phyloP scores from a whole-genome alignment of 2,113 vertebrate genomes.

The Coreoperca whiteheadi region DNA sequence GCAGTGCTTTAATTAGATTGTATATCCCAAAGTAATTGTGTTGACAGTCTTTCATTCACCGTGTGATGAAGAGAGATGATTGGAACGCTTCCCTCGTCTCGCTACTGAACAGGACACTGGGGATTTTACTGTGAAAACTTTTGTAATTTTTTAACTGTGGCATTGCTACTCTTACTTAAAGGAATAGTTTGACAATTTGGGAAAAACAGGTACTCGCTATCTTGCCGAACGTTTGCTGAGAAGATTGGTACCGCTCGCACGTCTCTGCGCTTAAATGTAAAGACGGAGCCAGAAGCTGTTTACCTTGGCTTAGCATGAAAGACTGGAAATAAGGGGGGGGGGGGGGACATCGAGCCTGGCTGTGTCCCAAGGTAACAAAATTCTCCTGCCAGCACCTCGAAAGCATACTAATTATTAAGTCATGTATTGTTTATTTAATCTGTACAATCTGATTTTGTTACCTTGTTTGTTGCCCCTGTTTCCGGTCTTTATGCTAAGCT shows the following conservation, averaged over 20 bases:
- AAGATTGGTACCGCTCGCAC: background rate
- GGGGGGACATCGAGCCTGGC: background rate
- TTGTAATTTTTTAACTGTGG: too few species aligned
- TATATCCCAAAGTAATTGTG: background rate
- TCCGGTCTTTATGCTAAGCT: too few species aligned
- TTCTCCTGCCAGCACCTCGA: too few species aligned
- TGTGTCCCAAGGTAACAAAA: too few species aligned
- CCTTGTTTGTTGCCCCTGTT: too few species aligned
- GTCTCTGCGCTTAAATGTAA: background rate
- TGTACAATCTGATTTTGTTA: background rate
- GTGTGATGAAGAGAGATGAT: background rate
- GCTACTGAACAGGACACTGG: background rate
- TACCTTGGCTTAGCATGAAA: background rate
- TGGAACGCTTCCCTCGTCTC: background rate
- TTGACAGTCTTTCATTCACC: constrained; percentile 11
- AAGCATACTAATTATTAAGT: too few species aligned
- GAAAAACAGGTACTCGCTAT: background rate
- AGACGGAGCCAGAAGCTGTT: background rate
- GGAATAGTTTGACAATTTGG: background rate
- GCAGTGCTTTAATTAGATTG: background rate
- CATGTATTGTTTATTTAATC: too few species aligned
- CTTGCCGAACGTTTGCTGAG: background rate
- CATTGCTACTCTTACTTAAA: background rate
- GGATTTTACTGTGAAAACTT: background rate
- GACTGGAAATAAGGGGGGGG: background rate